Percentiles rank a stretch among this genome's conserved stretches.
Evolutionary conservation across 2,888 invertebrate species (phyloP).

Genomic region (Chydorus sphaericus): DNA sequence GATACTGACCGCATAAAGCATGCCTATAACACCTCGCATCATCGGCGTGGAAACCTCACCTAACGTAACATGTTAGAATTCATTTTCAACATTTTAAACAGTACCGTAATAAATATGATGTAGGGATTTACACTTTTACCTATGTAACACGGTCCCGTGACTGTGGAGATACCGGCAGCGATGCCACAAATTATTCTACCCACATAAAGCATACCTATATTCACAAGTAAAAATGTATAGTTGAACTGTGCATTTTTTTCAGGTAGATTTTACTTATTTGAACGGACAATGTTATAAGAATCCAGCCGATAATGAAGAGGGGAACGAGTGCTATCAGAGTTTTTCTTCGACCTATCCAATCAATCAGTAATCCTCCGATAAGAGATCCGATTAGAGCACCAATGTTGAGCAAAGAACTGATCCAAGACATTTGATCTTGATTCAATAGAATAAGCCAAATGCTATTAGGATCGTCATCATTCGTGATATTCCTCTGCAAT

Average conservation of each 20-base stretch:
- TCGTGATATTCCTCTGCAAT: not conserved
- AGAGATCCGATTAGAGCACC: conserved; percentile 38
- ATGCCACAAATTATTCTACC: conserved; percentile 51
- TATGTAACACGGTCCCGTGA: conserved; percentile 68
- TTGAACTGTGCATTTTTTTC: not conserved
- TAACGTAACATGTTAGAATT: not conserved
- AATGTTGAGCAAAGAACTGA: conserved; percentile 40
- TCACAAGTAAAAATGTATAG: too few species aligned
- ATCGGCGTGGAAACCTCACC: conserved; percentile 69
- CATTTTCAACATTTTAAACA: too few species aligned
- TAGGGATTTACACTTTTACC: not conserved
- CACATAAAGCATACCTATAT: conserved; percentile 35
- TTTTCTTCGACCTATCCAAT: conserved; percentile 38
- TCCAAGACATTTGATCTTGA: conserved; percentile 30
- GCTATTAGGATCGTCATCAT: not conserved
- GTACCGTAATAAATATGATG: too few species aligned
- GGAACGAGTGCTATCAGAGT: conserved; percentile 37
- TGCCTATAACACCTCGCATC: conserved; percentile 68
- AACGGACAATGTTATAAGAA: conserved; percentile 36
- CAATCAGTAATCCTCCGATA: conserved; percentile 33
- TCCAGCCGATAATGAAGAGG: conserved; percentile 43
- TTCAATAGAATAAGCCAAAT: not conserved
- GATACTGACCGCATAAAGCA: conserved; percentile 73
- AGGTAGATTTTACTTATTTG: conserved; percentile 21
- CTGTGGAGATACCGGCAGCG: conserved; percentile 64